Conservation (phyloP, 2,113 vertebrate genomes). For the Prochilodus magdalenae region DNA sequence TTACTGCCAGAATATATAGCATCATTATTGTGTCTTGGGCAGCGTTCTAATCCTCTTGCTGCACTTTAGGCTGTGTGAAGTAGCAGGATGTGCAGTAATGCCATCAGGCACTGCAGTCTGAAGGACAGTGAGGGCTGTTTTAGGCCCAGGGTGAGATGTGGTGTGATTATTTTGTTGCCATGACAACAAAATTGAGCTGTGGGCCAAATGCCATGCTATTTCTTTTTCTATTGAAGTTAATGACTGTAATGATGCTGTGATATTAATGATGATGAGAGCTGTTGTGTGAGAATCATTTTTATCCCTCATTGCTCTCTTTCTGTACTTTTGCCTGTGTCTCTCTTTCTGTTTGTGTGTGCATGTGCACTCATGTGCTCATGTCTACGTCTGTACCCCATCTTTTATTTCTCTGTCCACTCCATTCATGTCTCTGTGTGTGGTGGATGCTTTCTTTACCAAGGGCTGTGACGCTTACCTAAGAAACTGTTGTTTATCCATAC, state of each 20-base stretch:
- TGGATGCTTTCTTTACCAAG: too few species aligned
- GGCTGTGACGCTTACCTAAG: too few species aligned
- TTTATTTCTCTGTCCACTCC: too few species aligned
- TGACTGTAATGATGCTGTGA: constrained; percentile 35
- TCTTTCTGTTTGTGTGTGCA: not conserved
- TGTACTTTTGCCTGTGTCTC: not conserved
- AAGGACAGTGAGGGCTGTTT: constrained; percentile 17
- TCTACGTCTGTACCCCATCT: not conserved
- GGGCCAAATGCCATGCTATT: constrained; percentile 3
- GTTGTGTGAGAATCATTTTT: not conserved
- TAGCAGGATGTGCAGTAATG: not conserved
- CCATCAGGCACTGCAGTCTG: not conserved
- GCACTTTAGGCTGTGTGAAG: not conserved
- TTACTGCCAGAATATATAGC: not conserved
- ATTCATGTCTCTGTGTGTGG: not conserved
- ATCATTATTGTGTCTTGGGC: not conserved
- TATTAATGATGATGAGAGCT: not conserved
- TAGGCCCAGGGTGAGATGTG: not conserved
- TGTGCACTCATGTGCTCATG: not conserved
- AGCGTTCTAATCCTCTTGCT: constrained; percentile 9
- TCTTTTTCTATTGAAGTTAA: constrained; percentile 1
- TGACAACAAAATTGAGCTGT: constrained; percentile 15
- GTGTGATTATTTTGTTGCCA: constrained; percentile 26
- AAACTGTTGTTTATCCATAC: too few species aligned
- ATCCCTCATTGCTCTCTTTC: not conserved